Percentiles rank a stretch among this genome's conserved stretches.
Conservation (phyloP, 2,888 invertebrate species). For the Gymnocheta viridis region DNA sequence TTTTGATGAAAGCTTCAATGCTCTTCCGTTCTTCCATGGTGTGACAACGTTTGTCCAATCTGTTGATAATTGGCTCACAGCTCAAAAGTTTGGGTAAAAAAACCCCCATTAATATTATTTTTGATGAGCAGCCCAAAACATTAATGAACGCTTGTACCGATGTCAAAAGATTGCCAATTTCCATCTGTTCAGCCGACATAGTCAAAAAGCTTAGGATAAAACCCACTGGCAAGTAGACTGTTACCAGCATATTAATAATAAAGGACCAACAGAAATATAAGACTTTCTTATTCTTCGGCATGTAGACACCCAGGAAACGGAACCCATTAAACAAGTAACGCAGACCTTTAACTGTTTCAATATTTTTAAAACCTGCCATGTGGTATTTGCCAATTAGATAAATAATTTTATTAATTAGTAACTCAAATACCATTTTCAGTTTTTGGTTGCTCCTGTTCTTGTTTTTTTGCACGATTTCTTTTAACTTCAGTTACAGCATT, state of each 20-base stretch:
- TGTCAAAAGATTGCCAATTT: slow-evolving; percentile 69
- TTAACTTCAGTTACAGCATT: neutral
- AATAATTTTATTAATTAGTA: no score
- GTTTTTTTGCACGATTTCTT: neutral
- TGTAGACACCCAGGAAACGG: slow-evolving; percentile 70
- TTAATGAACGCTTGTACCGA: slow-evolving; percentile 71
- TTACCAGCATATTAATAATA: slow-evolving; percentile 62
- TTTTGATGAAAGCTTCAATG: slow-evolving; percentile 51
- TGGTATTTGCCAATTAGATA: neutral
- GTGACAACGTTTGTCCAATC: slow-evolving; percentile 70
- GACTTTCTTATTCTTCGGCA: slow-evolving; percentile 56
- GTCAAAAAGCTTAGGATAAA: slow-evolving; percentile 68
- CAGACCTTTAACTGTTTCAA: slow-evolving; percentile 3
- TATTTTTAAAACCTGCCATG: neutral
- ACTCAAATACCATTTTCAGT: neutral
- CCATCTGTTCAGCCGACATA: slow-evolving; percentile 59
- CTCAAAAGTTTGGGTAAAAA: slow-evolving; percentile 65
- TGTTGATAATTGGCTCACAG: slow-evolving; percentile 63
- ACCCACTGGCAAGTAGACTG: slow-evolving; percentile 66
- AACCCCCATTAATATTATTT: slow-evolving; percentile 70
- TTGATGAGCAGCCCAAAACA: slow-evolving; percentile 70
- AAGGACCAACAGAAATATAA: slow-evolving; percentile 65
- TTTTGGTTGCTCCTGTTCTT: neutral
- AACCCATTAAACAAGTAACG: slow-evolving; percentile 66
- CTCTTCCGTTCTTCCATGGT: slow-evolving; percentile 51